These are phyloP conservation scores for Spodoptera exigua DNA, from an alignment of 2,888 invertebrate species.

Conservation along the genomic window DNA sequence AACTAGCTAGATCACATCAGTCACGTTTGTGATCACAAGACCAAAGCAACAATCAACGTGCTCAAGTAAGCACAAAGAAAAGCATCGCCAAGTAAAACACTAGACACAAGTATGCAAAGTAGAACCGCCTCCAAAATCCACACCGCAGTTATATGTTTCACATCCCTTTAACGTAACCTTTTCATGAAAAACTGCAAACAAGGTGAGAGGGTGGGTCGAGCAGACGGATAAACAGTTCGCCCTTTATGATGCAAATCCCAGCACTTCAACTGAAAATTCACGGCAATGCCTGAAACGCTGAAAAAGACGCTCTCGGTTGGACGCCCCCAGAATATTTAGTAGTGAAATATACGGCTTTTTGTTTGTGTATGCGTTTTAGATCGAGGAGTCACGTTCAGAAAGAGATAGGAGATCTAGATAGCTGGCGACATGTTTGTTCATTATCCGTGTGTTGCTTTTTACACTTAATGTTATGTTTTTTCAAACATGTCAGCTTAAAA, in stretches of 20 bases:
- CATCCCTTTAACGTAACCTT: constrained; percentile 54
- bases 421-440: constrained; percentile 20
- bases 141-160: constrained; percentile 27
- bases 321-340: constrained; percentile 62
- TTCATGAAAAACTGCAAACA: constrained; percentile 62
- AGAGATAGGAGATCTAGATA: constrained; percentile 45
- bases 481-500: neutral
- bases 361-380: constrained; percentile 52
- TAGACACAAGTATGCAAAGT: constrained; percentile 12
- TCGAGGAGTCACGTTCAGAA: constrained; percentile 47
- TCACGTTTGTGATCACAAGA: no score
- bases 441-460: constrained; percentile 16
- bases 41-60: neutral
- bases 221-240: constrained; percentile 51
- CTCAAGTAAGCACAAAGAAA: neutral
- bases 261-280: constrained; percentile 65
- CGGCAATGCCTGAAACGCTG: constrained; percentile 60
- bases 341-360: constrained; percentile 49
- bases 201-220: constrained; percentile 32
- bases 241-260: constrained; percentile 67
- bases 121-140: constrained; percentile 18
- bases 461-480: neutral
- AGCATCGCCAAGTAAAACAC: constrained; percentile 2
- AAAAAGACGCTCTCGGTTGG: constrained; percentile 63
- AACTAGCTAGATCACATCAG: no score